A percentile compares a stretch with the other conserved stretches of the same genome.
phyloP scores from a whole-genome alignment of 2,113 vertebrate genomes.

The Brachyistius frenatus region DNA sequence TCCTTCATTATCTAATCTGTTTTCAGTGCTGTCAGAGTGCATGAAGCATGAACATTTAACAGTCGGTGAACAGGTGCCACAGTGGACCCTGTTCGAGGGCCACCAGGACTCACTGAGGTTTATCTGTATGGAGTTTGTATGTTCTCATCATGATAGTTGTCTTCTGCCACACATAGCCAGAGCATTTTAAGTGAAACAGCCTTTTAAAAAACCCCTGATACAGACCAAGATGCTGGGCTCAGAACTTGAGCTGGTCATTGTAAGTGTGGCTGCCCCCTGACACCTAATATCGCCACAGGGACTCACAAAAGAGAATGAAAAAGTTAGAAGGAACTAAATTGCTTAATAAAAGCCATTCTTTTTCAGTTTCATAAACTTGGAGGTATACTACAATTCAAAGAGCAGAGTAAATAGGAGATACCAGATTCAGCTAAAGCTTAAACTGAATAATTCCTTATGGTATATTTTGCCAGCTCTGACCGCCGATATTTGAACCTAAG shows the following conservation, averaged over 20 bases:
- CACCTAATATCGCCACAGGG: background rate
- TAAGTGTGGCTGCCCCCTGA: background rate
- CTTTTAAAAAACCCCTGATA: background rate
- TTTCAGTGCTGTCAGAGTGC: conserved; percentile 28
- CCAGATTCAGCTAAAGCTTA: background rate
- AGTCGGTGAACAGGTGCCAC: background rate
- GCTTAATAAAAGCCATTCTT: conserved; percentile 1
- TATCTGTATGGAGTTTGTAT: background rate
- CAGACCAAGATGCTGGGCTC: background rate
- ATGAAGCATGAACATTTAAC: conserved; percentile 22
- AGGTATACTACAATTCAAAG: background rate
- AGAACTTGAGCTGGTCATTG: background rate
- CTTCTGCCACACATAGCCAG: background rate
- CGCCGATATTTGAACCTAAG: background rate
- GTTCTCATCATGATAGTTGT: background rate
- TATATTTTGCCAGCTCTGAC: conserved; percentile 1
- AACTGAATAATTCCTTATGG: background rate
- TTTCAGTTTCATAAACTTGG: conserved; percentile 8
- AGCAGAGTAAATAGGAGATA: background rate
- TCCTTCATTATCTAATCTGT: conserved; percentile 36
- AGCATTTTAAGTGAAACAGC: conserved; percentile 1
- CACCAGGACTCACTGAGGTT: background rate
- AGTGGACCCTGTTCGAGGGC: background rate
- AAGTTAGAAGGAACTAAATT: background rate
- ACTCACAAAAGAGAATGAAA: conserved; percentile 13